Base-by-base conservation (phyloP, 2,888 invertebrate genomes). In the Trissolcus brochymenae region DNA sequence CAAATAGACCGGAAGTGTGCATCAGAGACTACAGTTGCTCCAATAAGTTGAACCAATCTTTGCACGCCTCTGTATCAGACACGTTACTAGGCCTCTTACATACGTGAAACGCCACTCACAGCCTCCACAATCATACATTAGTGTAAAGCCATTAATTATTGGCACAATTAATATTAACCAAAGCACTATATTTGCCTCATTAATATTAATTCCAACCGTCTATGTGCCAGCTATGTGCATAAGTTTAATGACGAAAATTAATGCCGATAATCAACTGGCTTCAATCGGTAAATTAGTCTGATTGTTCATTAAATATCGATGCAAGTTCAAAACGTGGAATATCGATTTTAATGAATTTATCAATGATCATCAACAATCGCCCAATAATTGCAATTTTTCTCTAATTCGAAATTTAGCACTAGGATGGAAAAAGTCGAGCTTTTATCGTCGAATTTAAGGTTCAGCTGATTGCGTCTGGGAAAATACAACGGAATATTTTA, bases 1-100 rank as follows among this genome's bases (percentile, higher is more conserved):
- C 79, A 83, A 82, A 70, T 79, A 81, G 81, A 75, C 81, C 82
- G 84, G 83, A 82, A 83, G 79, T 46, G 35, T 41, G 60, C 78
- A 78, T 35, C 35, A 78, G 78, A 78, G 78, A 78, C 79, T 80
- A 78, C 77, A 71, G 41, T 70, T 64, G 78, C 64, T 83, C 82
- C 81, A 81, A 35, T 35, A 35, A 35, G 35, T 35, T 35, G 35
- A 35, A 82, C 71, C 73, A 57, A 74, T 67, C 67, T 74, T 50
- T 51, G 65, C 71, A 81, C 81, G 81, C 75, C 55, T 54, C 16
- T 7, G 61, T 60, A 70, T 79, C 75, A 62, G 72, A 76, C 73
- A 70, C 62, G 67, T 64, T 81, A 81, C 82, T 81, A 81, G 79
- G 79, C 78, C 80, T 79, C 79, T 78, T 79, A 76, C 78, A 11